phyloP scores from a whole-genome alignment of 35 echinoderm and acorn worm genomes.

The Amphiura filiformis region DNA sequence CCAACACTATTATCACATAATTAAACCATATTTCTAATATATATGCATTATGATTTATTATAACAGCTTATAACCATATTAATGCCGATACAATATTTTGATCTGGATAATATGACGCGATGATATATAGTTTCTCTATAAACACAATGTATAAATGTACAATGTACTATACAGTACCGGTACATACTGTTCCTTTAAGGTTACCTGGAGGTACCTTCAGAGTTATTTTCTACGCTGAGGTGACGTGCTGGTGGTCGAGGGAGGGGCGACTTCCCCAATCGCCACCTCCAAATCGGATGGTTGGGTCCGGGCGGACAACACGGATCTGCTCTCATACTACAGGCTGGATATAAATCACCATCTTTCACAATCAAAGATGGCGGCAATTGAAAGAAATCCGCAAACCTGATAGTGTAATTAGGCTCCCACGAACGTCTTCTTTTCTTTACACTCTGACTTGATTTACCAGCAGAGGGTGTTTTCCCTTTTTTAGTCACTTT shows the following conservation, averaged over 20 bases:
- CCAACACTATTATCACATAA: too few species aligned
- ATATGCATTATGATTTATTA: too few species aligned
- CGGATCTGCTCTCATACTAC: slow-evolving; percentile 9
- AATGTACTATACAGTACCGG: too few species aligned
- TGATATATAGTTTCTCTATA: too few species aligned
- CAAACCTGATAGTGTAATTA: slow-evolving; percentile 6
- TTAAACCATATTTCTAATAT: too few species aligned
- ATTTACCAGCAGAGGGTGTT: neutral
- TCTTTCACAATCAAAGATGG: slow-evolving; percentile 33
- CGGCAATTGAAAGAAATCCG: slow-evolving; percentile 13
- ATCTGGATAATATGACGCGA: too few species aligned
- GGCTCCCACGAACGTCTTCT: neutral
- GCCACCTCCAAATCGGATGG: slow-evolving; percentile 48
- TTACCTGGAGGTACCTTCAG: neutral
- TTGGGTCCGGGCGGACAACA: neutral
- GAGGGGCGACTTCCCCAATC: slow-evolving; percentile 14
- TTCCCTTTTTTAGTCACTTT: neutral
- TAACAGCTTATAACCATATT: too few species aligned
- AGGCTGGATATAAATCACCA: slow-evolving; percentile 32
- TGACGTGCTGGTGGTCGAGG: neutral
- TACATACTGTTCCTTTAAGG: neutral
- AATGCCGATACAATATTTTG: too few species aligned
- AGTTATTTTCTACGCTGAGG: neutral
- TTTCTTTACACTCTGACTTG: neutral
- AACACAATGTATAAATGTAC: too few species aligned